These are phyloP conservation scores for Scatophagus argus DNA, from an alignment of 2,113 vertebrate genomes.

Conservation along the genomic window DNA sequence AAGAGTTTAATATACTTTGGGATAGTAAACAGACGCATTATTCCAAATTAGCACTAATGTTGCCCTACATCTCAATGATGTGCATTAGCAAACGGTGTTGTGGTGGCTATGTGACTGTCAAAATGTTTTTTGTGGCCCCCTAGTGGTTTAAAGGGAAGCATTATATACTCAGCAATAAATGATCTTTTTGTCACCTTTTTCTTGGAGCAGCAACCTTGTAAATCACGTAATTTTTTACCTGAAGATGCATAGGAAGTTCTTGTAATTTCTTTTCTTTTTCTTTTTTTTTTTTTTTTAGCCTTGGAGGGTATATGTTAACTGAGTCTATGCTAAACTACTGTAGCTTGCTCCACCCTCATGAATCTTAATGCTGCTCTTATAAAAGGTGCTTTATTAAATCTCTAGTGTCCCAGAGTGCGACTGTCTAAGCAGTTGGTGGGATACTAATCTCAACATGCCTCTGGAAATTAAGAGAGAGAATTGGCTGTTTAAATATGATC, in stretches of 20 bases:
- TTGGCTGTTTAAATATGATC: constrained; percentile 71
- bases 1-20: not conserved
- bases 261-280: constrained; percentile 72
- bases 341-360: constrained; percentile 52
- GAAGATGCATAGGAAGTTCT: constrained; percentile 40
- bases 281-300: too few relatives aligned
- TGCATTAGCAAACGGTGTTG: not conserved
- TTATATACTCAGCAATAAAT: constrained; percentile 1
- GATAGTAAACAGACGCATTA: not conserved
- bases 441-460: constrained; percentile 72
- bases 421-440: constrained; percentile 60
- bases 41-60: not conserved
- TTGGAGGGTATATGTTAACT: constrained; percentile 56
- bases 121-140: not conserved
- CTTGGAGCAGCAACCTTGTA: constrained; percentile 11
- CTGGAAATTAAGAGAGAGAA: constrained; percentile 68
- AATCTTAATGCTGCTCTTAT: constrained; percentile 74
- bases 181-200: constrained; percentile 23
- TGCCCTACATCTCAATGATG: not conserved
- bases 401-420: constrained; percentile 60
- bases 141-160: not conserved
- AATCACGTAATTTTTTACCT: constrained; percentile 57
- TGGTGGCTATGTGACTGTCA: not conserved
- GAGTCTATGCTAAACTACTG: constrained; percentile 63
- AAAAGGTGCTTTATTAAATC: constrained; percentile 68